These are phyloP conservation scores for Pteropus rufus DNA, from an alignment of 2,797 vertebrate species.

Conservation along the genomic window DNA sequence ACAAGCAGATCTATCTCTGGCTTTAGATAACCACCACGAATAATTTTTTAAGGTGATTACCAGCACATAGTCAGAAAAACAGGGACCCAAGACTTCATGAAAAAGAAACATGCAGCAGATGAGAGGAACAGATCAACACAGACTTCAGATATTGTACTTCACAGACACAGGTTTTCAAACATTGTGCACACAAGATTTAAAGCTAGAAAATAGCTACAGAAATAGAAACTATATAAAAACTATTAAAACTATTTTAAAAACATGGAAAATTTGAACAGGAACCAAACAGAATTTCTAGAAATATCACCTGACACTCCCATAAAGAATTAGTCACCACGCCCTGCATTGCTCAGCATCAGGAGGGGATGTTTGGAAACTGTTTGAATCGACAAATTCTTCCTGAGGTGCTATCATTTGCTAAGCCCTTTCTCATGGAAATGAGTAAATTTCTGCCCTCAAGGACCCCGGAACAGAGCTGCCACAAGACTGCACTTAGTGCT, in stretches of 20 bases:
- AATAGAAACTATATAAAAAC: neutral
- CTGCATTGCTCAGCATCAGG: neutral
- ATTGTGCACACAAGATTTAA: neutral
- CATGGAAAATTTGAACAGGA: neutral
- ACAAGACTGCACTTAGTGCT: neutral
- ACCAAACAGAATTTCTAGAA: neutral
- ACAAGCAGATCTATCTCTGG: neutral
- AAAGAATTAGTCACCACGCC: neutral
- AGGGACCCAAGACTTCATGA: neutral
- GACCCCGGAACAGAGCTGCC: neutral
- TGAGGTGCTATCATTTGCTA: neutral
- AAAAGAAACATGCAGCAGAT: neutral
- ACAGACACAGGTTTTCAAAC: neutral
- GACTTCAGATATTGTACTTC: neutral
- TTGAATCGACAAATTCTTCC: neutral
- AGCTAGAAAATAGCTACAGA: neutral
- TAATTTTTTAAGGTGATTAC: neutral
- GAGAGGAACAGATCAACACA: neutral
- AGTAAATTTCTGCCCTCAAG: neutral
- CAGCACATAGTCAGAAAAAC: neutral
- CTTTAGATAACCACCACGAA: neutral
- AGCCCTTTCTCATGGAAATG: neutral
- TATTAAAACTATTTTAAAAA: neutral
- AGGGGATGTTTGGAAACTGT: constrained; percentile 9
- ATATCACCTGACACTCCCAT: neutral